Evolutionary conservation across 2,113 vertebrate genomes (phyloP), one percentile per base, ranked within the genome.

Genomic region (Gymnobelideus leadbeateri): DNA sequence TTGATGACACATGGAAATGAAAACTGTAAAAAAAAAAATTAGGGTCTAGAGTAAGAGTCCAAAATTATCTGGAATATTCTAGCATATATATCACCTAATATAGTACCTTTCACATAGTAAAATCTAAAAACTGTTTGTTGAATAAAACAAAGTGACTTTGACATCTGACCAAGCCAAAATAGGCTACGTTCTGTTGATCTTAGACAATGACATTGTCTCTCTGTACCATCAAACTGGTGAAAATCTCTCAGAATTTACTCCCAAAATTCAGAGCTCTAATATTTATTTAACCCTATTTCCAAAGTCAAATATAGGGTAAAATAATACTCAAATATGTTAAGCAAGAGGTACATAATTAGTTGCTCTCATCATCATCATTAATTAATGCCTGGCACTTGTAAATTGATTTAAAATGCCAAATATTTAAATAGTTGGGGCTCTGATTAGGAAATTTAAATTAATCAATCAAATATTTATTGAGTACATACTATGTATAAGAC

Each of bases 281-380:
- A 84, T 84, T 84, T 43, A 84, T 19, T 23, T 84, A 84, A 43
- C n/a, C n/a, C 23, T 92, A 91, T 94, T 94, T 95, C 90, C 84
- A 93, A 93, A 93, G 91, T 55, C 92, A 93, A 92, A 91, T 94
- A 55, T 57, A 28, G 28, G 31, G 89, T 93, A 49, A 25, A 93
- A 92, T 55, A 93, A 43, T 57, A 93, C 26, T 47, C 7, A 89
- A 47, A 23, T 94, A 43, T 51, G 10, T 54, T 84, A 43, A 43
- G n/a, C 37, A 77, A 89, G 53, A 61, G 92, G 43, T 77, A 43
- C 50, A 25, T 91, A 96, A 92, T 46, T 46, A 94, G 1, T 91
- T 50, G 61, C n/a, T 84, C 68, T 84, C 68, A 68, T 89, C 31
- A 92, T 92, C 11, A 91, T 54, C 89, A 90, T 91, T 90, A 92